Base-by-base conservation (phyloP, 2,113 vertebrate species). In the Anolis sagrei region DNA sequence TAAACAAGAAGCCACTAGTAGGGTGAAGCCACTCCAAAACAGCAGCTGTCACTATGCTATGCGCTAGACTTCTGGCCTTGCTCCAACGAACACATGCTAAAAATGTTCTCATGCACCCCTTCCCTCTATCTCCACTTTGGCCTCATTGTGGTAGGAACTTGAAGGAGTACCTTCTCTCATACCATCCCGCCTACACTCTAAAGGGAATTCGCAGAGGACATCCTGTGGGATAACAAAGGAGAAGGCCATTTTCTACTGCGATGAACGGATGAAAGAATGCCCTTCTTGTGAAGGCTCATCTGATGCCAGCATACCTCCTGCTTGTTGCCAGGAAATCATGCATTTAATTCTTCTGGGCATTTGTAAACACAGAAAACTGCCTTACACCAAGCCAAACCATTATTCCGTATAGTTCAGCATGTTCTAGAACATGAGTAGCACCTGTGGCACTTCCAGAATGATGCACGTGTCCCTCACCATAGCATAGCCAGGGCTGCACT, bases 1-100 rank as follows among this genome's bases (percentile, higher is more conserved):
- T 89, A 91, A 93, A 93, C 94, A 94, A 93, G 94, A 95, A 95
- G 91, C 85, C 6, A 84, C 86, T 18, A 87, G 93, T 78, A 90
- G 88, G 94, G 89, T 91, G 87, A 89, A 2, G 4, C 85, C 79
- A 78, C 62, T 89, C 84, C 91, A 92, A 91, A 88, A 61, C 90
- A 83, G 84, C 89, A 81, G 92, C 91, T 87, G 90, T 48, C 90
- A 36, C 66, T 23, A 86, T 93, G 75, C 16, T 4, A 34, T 0
- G 39, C 87, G 90, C 36, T 86, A n/a, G 11, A 70, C 49, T 80
- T 1, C 1, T 18, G 77, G 84, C 3, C 68, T 58, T 77, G 0
- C 0, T 4, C 32, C 1, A 7, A 39, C 32, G 13, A 77, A 3
- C 29, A 27, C 21, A 34, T 6, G 23, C 18, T 7, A 29, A 27